A percentile compares a stretch with the other conserved stretches of the same genome.
phyloP scores from a whole-genome alignment of 2,797 vertebrate genomes.

The Cryptoprocta ferox region DNA sequence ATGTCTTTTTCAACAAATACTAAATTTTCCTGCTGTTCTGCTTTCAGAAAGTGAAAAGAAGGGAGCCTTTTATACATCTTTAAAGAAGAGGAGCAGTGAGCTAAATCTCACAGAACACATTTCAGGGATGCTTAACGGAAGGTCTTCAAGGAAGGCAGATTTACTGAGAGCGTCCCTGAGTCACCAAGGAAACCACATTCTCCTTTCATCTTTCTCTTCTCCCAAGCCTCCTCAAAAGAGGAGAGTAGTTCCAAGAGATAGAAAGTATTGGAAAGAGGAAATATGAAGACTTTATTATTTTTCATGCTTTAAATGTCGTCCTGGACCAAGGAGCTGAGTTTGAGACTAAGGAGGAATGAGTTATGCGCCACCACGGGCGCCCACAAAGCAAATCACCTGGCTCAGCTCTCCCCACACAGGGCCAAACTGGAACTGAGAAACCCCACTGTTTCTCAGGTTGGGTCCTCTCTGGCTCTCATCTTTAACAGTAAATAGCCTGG shows the following conservation, averaged over 20 bases:
- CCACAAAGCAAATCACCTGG: background rate
- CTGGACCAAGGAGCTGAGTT: background rate
- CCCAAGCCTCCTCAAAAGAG: background rate
- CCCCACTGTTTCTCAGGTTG: background rate
- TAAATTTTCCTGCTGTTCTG: background rate
- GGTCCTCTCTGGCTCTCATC: background rate
- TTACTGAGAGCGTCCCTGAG: background rate
- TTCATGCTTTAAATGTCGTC: background rate
- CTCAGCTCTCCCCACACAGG: background rate
- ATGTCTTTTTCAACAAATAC: slow-evolving; percentile 26
- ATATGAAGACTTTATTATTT: background rate
- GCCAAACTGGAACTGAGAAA: background rate
- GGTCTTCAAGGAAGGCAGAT: background rate
- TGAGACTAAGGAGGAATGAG: background rate
- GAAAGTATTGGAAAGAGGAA: background rate
- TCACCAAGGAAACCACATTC: background rate
- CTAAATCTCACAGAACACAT: background rate
- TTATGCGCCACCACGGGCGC: background rate
- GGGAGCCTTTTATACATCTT: background rate
- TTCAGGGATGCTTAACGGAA: background rate
- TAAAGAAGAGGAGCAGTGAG: background rate
- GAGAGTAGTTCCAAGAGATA: background rate
- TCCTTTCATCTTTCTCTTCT: background rate
- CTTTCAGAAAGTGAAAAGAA: slow-evolving; percentile 34
- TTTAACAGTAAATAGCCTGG: background rate